Base-by-base conservation (phyloP, 2,797 vertebrate genomes). In the Emys orbicularis region DNA sequence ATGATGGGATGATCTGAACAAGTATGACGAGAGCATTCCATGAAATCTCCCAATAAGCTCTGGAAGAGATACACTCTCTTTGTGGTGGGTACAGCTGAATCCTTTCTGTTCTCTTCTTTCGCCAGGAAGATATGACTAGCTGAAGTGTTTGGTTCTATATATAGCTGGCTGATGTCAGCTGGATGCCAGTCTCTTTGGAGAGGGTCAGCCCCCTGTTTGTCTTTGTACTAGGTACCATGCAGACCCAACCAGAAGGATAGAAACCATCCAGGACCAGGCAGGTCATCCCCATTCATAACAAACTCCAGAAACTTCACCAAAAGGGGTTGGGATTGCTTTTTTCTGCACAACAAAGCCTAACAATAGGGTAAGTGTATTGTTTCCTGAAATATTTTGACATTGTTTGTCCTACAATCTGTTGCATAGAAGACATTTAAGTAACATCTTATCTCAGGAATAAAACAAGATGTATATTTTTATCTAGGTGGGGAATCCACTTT, bases 101-200 rank as follows among this genome's bases (percentile, higher is more conserved):
- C 96, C 95, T 95, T 95, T 97, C 97, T 91, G 96, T 95, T 97
- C 97, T 97, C 97, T 96, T 96, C 97, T 98, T 98, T 98, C 8
- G 93, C 98, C 98, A 98, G 97, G 98, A 98, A 98, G 98, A 98
- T 99, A 98, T 99, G 98, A 99, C 99, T 98, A 98, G 98, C 98
- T 98, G 98, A 98, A 99, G 99, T 99, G 99, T 98, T 97, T 98
- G 98, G 96, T 96, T 97, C 99, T 99, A 99, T 99, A 99, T 99
- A 99, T 99, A 99, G 99, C 97, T 97, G 97, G 98, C 99, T 98
- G 99, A 99, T 98, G 99, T 99, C 99, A 99, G 98, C 98, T 98
- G 98, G 98, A 99, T 99, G 98, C 98, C 99, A 98, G 97, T 98
- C 98, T 98, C 98, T 98, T 97, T 98, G 98, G 97, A 98, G 98